Evolutionary conservation across 2,113 vertebrate genomes (phyloP).

Genomic region (Boulengeromyrus knoepffleri): DNA sequence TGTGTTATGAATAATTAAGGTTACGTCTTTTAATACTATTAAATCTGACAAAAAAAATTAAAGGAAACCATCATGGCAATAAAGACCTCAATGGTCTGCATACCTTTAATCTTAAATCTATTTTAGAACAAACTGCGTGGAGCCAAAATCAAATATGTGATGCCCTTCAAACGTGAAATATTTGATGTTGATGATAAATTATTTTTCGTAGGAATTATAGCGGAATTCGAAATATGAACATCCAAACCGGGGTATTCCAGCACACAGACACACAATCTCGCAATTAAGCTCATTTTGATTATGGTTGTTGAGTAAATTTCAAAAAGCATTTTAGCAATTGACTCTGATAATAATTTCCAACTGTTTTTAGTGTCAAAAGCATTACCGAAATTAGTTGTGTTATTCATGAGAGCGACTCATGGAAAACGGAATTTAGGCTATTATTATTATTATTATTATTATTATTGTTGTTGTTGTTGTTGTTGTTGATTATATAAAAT

Average conservation of each 20-base stretch:
- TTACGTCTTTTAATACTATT: background rate
- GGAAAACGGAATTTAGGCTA: background rate
- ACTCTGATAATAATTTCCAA: background rate
- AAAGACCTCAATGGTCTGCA: background rate
- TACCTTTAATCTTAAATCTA: background rate
- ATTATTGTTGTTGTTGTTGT: background rate
- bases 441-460: background rate
- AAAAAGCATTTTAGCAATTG: background rate
- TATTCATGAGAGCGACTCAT: background rate
- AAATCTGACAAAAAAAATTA: background rate
- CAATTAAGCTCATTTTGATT: background rate
- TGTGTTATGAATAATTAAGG: constrained; percentile 12
- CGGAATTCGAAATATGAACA: background rate
- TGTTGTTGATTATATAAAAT: background rate
- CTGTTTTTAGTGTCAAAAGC: background rate
- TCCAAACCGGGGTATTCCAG: background rate
- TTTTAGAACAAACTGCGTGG: background rate
- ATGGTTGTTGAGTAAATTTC: background rate
- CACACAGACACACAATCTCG: background rate
- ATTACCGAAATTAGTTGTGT: background rate
- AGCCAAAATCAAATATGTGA: background rate
- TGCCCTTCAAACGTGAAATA: background rate
- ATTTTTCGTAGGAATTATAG: background rate
- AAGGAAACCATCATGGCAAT: background rate
- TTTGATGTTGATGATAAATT: background rate